phyloP scores from a whole-genome alignment of 1,140 invertebrate genomes.

The Harpegnathos saltator region DNA sequence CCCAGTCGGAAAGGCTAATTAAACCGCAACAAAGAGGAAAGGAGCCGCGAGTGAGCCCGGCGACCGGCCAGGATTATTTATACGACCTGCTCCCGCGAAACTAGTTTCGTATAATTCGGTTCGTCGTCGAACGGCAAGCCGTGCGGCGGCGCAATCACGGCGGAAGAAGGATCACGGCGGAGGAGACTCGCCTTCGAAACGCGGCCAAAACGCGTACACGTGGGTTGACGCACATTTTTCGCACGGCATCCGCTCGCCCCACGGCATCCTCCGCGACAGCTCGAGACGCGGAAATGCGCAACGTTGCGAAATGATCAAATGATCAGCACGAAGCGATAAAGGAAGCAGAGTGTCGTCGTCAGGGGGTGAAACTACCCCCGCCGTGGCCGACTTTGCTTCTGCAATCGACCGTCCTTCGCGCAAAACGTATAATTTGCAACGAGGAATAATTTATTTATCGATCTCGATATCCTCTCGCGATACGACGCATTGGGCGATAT shows the following conservation, averaged over 20 bases:
- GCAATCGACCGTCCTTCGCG: neutral
- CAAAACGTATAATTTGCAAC: constrained; percentile 35
- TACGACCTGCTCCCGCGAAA: constrained; percentile 49
- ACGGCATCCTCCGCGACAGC: no score
- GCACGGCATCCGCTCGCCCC: neutral
- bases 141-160: neutral
- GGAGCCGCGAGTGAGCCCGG: constrained; percentile 12
- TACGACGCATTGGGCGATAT: neutral
- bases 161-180: neutral
- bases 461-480: constrained; percentile 20
- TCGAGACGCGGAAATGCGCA: no score
- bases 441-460: constrained; percentile 17
- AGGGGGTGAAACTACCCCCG: neutral
- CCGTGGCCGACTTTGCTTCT: neutral
- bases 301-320: no score
- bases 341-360: neutral
- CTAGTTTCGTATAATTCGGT: constrained; percentile 68
- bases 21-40: constrained; percentile 59
- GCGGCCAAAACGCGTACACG: neutral
- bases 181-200: neutral
- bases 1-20: constrained; percentile 62
- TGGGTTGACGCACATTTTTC: constrained; percentile 1
- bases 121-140: constrained; percentile 44
- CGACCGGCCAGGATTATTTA: constrained; percentile 50
- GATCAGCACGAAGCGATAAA: no score